phyloP scores from a whole-genome alignment of 1,140 invertebrate species.

The Drosophila nannoptera region DNA sequence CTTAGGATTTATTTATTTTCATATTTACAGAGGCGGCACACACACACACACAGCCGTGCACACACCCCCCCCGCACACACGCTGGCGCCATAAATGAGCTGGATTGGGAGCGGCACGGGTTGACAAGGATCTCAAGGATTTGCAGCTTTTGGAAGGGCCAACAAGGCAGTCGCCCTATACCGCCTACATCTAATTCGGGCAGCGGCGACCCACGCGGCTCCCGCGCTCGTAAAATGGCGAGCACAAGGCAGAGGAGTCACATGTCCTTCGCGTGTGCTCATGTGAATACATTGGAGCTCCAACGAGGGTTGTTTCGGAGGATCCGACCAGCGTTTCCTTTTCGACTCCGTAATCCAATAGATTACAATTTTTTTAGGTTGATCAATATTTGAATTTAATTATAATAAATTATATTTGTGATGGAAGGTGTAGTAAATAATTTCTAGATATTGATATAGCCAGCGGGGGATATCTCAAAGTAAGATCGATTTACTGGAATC shows the following conservation, averaged over 20 bases:
- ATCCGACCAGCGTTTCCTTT: too few relatives aligned
- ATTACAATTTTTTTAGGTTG: too few relatives aligned
- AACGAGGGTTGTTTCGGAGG: slow-evolving; percentile 8
- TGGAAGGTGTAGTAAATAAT: too few relatives aligned
- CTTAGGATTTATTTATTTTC: slow-evolving; percentile 78
- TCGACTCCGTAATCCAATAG: too few relatives aligned
- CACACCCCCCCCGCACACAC: too few relatives aligned
- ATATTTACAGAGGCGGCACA: slow-evolving; percentile 68
- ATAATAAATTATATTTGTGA: too few relatives aligned
- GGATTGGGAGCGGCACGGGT: slow-evolving; percentile 7
- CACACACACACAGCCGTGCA: slow-evolving; percentile 31
- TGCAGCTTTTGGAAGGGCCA: slow-evolving; percentile 51
- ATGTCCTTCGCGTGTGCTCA: slow-evolving; percentile 42
- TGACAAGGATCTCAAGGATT: slow-evolving; percentile 77
- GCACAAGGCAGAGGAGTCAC: slow-evolving; percentile 34
- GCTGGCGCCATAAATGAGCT: slow-evolving; percentile 50
- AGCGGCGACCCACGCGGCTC: slow-evolving; percentile 39
- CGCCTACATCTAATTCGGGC: slow-evolving; percentile 68
- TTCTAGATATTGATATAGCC: too few relatives aligned
- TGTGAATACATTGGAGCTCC: slow-evolving; percentile 15
- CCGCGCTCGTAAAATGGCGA: slow-evolving; percentile 57
- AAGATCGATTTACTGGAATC: too few relatives aligned
- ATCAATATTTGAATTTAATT: too few relatives aligned
- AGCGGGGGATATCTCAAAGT: too few relatives aligned
- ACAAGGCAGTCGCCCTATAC: slow-evolving; percentile 18